Evolutionary conservation across 2,113 vertebrate species (phyloP), one percentile per base, ranked within the genome.

Genomic region (Myiopsitta monachus): DNA sequence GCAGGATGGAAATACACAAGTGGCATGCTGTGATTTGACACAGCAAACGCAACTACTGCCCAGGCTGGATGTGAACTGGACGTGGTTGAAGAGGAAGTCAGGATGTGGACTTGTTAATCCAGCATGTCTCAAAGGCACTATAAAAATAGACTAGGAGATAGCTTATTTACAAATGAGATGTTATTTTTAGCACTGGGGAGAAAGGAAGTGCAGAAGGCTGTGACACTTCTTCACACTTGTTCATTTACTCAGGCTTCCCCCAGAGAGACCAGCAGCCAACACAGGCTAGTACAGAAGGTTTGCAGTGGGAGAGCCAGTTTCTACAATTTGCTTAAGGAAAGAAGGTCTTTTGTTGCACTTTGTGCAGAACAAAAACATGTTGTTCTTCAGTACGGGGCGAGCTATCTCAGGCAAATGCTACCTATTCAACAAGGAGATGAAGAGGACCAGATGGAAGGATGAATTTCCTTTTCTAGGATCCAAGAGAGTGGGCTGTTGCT

Each of bases 391-490:
- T 46, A 26, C 0, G 3, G 43, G 72, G 80, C 3, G 17, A 87
- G 83, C 79, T 89, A 82, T 94, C 95, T 90, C 74, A 81, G 64
- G 83, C 78, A 63, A 94, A 84, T 41, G 79, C 59, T 88, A 94
- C 88, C 83, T 94, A 92, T 96, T 83, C 75, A 87, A 83, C 12
- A 38, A 92, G 80, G 70, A 91, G 80, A 91, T 92, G 92, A 95
- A 92, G 92, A 94, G 52, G 76, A 87, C 83, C 81, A 94, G 95
- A 92, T 90, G 94, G 95, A 94, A 94, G 90, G 95, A 94, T 36
- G 18, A 92, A 91, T 92, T 94, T 94, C 85, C 92, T 95, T 92
- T 92, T 64, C 95, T 88, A 80, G 69, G 33, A 91, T 96, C 95
- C 92, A 94, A 93, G 94, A 96, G 93, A 94, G 94, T 91, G 85